A percentile compares a stretch with the other conserved stretches of the same genome.
Evolutionary conservation across 2,888 invertebrate species (phyloP).

Genomic region (Apodemia zela): DNA sequence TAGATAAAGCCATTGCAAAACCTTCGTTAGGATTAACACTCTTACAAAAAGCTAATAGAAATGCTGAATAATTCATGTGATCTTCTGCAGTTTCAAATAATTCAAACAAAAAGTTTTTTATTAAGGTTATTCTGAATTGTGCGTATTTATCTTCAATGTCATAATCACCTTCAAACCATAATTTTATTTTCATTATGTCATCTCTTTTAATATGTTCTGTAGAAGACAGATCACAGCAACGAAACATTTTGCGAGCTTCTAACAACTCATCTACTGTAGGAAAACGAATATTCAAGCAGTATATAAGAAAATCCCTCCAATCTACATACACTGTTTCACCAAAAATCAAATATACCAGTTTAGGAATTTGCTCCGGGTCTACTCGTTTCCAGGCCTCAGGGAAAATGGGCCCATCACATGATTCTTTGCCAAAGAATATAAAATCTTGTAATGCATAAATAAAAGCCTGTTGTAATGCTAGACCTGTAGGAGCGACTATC

Average conservation of each 20-base stretch:
- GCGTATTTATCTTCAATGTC: slow-evolving; percentile 43
- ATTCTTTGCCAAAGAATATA: slow-evolving; percentile 66
- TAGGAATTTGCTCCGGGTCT: slow-evolving; percentile 61
- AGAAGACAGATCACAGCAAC: slow-evolving; percentile 62
- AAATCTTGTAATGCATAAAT: slow-evolving; percentile 77
- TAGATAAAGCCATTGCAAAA: slow-evolving; percentile 77
- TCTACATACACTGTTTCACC: slow-evolving; percentile 79
- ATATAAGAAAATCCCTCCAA: slow-evolving; percentile 84
- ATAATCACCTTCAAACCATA: slow-evolving; percentile 66
- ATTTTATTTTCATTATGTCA: slow-evolving; percentile 46
- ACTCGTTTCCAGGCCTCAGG: slow-evolving; percentile 63
- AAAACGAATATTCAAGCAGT: slow-evolving; percentile 76
- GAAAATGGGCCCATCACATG: slow-evolving; percentile 54
- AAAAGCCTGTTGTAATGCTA: slow-evolving; percentile 66
- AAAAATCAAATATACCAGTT: slow-evolving; percentile 68
- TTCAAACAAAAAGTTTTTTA: slow-evolving; percentile 80
- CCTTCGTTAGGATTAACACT: slow-evolving; percentile 74
- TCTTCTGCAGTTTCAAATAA: slow-evolving; percentile 72
- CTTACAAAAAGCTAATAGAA: slow-evolving; percentile 83
- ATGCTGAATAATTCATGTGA: slow-evolving; percentile 81
- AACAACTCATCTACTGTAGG: slow-evolving; percentile 79
- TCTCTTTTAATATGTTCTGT: slow-evolving; percentile 58
- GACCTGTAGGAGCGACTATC: slow-evolving; percentile 64
- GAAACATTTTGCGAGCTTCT: slow-evolving; percentile 64
- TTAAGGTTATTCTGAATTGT: slow-evolving; percentile 51